Base-by-base conservation (phyloP, 64 coral and sea anemone genomes). In the Dendronephthya gigantea region DNA sequence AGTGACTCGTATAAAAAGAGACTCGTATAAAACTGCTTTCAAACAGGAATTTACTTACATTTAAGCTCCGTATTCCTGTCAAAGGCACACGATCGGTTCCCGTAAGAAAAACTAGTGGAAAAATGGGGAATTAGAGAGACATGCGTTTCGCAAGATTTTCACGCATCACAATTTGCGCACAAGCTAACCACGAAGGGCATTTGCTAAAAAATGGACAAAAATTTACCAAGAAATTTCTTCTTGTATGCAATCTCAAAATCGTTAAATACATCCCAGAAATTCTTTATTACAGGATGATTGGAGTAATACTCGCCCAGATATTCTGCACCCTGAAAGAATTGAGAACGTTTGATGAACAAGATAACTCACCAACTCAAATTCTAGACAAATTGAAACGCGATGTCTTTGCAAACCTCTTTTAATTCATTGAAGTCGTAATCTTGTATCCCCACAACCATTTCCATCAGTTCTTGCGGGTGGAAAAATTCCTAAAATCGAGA, bases 381-480 rank as follows among this genome's bases (percentile, higher is more conserved):
- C n/a, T n/a, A n/a, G n/a, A n/a, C n/a, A n/a, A n/a, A n/a, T n/a
- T n/a, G n/a, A n/a, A n/a, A n/a, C n/a, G n/a, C n/a, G n/a, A n/a
- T n/a, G n/a, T n/a, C 11, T 58, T 17, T 58, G 2, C 23, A 40
- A 35, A 93, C 94, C 86, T 97, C 89, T 89, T 97, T 91, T 33
- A 97, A 70, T 83, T 93, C 91, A 82, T 38, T 91, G 68, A 97
- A 97, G 87, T 97, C 94, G 87, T 93, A 93, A 35, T 97, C 94
- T 47, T 97, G 94, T 82, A 92, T 93, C 22, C 94, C 94, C 27
- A 97, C 87, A 25, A 97, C 94, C 94, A 97, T 97, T 83, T 97
- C 91, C 94, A 97, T 97, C 2, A 97, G 82, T 38, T 97, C 94
- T 89, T 97, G 91, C 23, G 94, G 94, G 68, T 97, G 94, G 69